Evolutionary conservation across 1,140 invertebrate species (phyloP), one percentile per base, ranked within the genome.

Genomic region (Argopecten irradians): DNA sequence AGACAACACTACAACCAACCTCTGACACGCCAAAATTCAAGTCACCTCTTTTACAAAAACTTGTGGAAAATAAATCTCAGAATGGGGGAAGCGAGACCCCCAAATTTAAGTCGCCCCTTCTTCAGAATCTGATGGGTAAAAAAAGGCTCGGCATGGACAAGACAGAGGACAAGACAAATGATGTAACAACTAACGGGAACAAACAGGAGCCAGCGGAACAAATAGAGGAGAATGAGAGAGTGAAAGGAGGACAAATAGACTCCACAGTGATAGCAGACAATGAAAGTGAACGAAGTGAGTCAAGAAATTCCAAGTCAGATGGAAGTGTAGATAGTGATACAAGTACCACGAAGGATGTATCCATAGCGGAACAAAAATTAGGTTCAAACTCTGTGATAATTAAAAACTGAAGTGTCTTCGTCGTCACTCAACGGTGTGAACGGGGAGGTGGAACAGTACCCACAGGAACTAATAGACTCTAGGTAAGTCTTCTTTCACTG

Each of bases 81-180:
- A 85, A 92, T n/a, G 88, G 89, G 14, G 89, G 85, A 32, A 87
- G 87, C 34, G 92, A 92, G 82, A 93, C 89, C 46, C 92, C 93
- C 39, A 94, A 92, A 91, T 94, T 94, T 90, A 93, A 92, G 85
- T 94, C 94, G 33, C 93, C 94, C 39, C 88, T 94, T 5, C 91
- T 94, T 36, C 93, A 94, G 87, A 93, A 93, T 87, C n/a, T 71
- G 55, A 71, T 71, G 55, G 55, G 55, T 28, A 71, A 71, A 71
- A 71, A 71, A n/a, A 71, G 55, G 55, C 16, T 71, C 2, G 55
- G 55, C 55, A 71, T 71, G 55, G 55, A 71, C 28, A 71, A 71
- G n/a, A 28, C 55, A 5, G 55, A 71, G 5, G 55, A 71, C 22
- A 71, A 71, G n/a, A 71, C 55, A 28, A 71, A 71, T 28, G 55